phyloP scores from a whole-genome alignment of 2,888 invertebrate species.

The Meliscaeva auricollis region DNA sequence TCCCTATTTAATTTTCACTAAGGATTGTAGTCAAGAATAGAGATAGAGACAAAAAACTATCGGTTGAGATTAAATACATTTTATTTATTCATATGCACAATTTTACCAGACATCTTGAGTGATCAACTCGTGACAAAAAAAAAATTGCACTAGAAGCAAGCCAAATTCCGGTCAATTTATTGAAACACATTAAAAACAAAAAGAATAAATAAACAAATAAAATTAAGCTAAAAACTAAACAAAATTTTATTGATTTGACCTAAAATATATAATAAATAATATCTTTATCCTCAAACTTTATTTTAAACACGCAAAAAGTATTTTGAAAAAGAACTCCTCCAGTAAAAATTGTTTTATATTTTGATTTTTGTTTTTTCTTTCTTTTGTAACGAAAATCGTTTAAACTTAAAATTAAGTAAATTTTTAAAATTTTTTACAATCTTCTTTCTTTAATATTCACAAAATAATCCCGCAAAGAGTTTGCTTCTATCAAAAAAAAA shows the following conservation, averaged over 20 bases:
- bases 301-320: not conserved
- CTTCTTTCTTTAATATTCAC: slow-evolving; percentile 1
- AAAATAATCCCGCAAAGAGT: slow-evolving; percentile 19
- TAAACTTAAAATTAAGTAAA: not conserved
- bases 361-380: not conserved
- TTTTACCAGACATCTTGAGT: no score
- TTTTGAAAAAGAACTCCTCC: slow-evolving; percentile 1
- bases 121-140: no score
- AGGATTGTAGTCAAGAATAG: no score
- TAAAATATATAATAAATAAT: not conserved
- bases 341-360: slow-evolving; percentile 25
- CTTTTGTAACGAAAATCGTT: not conserved
- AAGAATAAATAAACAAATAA: not conserved
- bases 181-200: not conserved
- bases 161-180: no score
- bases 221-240: not conserved
- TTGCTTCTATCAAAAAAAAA: slow-evolving; percentile 4
- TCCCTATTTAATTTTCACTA: no score
- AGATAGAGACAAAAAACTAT: no score
- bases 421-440: not conserved
- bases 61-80: no score
- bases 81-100: no score
- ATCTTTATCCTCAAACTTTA: not conserved
- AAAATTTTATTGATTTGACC: slow-evolving; percentile 23
- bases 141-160: no score